Base-by-base conservation (phyloP, 2,797 vertebrate genomes). In the Lepus townsendii region DNA sequence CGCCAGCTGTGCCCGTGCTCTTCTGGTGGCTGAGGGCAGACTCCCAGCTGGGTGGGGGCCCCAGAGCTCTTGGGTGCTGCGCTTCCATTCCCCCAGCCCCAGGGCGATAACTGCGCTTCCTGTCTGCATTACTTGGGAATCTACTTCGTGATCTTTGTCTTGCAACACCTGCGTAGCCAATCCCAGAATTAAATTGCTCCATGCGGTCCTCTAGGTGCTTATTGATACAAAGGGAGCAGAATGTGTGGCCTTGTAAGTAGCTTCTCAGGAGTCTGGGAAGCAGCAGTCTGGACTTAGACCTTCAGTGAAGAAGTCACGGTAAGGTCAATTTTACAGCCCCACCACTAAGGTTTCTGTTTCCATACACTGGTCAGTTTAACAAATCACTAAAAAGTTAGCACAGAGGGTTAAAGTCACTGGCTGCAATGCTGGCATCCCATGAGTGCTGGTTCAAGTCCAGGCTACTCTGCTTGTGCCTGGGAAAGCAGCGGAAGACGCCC, bases 271-370 rank as follows among this genome's bases (percentile, higher is more conserved):
- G 42, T 73, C 60, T 47, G 57, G 50, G 35, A 71, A 83, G 42
- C 20, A 93, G 38, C 42, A 79, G n/a, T 79, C 54, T 52, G 19
- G 35, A 42, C 38, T 71, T 60, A 78, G 5, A 26, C 20, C 47
- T 47, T n/a, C 35, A 47, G 38, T 72, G 66, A 87, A 72, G 66
- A 85, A 86, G 86, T 77, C 35, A 80, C 27, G 80, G 78, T 65
- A 57, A 69, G 57, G 12, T 30, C 11, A 47, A 42, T 88, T 92
- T 52, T 79, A 13, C 47, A 90, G 87, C 65, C 30, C 57, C 10
- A 63, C 22, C 14, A 72, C 62, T 80, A 85, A 10, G 63, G 26
- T 77, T 85, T 83, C 73, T 96, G 50, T 85, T 82, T 95, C 32
- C 68, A 88, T 35, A 84, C 6, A 83, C 52, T 26, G 22, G 82